phyloP scores from a whole-genome alignment of 2,797 vertebrate species.

The Saguinus oedipus region DNA sequence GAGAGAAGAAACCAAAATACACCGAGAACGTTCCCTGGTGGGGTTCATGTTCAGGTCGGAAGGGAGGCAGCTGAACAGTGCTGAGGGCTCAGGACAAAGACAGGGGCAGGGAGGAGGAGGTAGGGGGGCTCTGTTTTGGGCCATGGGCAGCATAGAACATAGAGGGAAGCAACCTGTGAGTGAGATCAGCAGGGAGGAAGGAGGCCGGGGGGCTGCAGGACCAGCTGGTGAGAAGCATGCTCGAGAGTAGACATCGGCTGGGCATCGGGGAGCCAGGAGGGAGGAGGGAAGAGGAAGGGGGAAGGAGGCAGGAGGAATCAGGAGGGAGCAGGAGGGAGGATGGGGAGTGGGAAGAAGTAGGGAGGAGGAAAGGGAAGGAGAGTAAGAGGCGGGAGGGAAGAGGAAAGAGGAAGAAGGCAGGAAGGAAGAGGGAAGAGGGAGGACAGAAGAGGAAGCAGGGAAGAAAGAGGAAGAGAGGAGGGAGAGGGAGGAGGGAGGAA shows the following conservation, averaged over 20 bases:
- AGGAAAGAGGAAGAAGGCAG: no score
- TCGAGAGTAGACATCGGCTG: accelerated
- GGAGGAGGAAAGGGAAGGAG: no score
- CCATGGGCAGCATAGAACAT: accelerated
- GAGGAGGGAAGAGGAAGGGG: neutral
- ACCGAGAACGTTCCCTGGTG: accelerated
- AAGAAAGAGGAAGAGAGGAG: no score
- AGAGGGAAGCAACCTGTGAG: accelerated
- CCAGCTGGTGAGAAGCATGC: accelerated
- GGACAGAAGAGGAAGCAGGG: accelerated
- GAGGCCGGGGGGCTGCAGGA: neutral
- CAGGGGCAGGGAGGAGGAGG: neutral
- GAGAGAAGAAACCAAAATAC: accelerated
- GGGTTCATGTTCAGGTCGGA: accelerated
- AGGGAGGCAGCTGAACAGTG: accelerated
- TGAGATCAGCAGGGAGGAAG: neutral
- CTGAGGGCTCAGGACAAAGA: neutral
- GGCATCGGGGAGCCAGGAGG: neutral
- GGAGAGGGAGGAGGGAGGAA: neutral
- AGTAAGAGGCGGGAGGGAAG: no score
- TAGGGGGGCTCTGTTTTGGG: neutral
- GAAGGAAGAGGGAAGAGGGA: no score
- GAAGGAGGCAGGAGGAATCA: no score
- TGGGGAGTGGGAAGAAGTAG: accelerated
- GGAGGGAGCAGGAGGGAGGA: no score